Evolutionary conservation across 1,140 invertebrate species (phyloP).

Genomic region (Chironomus tepperi): DNA sequence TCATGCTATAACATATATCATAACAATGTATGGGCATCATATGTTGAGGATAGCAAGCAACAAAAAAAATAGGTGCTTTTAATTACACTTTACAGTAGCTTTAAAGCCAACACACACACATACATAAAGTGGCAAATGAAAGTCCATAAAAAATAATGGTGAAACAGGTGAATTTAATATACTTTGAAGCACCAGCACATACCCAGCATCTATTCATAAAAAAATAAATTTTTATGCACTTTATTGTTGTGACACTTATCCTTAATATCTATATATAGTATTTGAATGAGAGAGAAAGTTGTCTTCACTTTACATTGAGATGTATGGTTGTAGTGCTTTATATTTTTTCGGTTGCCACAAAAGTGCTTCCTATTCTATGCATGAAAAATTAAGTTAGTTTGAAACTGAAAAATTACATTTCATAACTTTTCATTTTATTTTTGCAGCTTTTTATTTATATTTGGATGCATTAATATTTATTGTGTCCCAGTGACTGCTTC

Average conservation of each 20-base stretch:
- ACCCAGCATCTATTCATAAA: not conserved
- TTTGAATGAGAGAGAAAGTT: too few species aligned
- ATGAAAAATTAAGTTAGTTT: too few species aligned
- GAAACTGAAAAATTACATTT: too few species aligned
- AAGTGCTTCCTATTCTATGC: too few species aligned
- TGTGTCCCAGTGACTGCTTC: too few species aligned
- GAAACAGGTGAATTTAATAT: conserved; percentile 16
- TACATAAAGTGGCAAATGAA: not conserved
- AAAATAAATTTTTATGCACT: not conserved
- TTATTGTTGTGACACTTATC: not conserved
- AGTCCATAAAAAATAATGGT: conserved; percentile 7
- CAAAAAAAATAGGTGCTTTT: conserved; percentile 22
- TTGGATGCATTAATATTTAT: too few species aligned
- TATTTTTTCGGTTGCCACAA: too few species aligned
- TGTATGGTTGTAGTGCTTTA: too few species aligned
- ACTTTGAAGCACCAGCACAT: not conserved
- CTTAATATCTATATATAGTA: too few species aligned
- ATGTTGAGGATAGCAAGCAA: not conserved
- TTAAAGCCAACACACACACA: conserved; percentile 21
- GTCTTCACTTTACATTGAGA: too few species aligned
- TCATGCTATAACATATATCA: not conserved
- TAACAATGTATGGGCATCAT: not conserved
- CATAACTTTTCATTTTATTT: too few species aligned
- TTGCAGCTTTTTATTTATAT: too few species aligned
- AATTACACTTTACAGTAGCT: conserved; percentile 21